Evolutionary conservation across 2,888 invertebrate genomes (phyloP), one percentile per base, ranked within the genome.

Genomic region (Lasiommata megera): DNA sequence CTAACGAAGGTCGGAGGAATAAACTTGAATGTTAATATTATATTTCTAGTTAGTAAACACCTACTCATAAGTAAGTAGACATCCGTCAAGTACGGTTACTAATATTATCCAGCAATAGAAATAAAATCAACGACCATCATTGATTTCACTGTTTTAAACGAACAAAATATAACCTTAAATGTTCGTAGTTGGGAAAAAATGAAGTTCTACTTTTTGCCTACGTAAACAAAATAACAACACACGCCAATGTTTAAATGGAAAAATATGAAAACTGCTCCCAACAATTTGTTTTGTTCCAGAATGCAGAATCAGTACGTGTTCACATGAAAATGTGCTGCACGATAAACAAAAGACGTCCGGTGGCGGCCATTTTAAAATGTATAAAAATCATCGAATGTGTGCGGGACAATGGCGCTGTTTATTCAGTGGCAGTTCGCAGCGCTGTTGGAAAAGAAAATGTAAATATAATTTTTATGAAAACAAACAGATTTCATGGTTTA

Each of bases 311-410:
- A 9, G 34, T 9, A 34, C 34, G 34, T 34, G 34, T 34, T 34
- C 34, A 34, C 34, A 11, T 34, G 34, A 34, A 34, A 34, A 34
- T 34, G 34, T 11, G 34, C 34, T 11, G 34, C 23, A 23, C 34
- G 34, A 34, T 34, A 11, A 34, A 34, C 34, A 34, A 34, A 34
- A 34, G 34, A 34, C 34, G 34, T 34, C 34, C 34, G 11, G 11
- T 8, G 56, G 29, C 40, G 54, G 58, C 51, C 40, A 57, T 58
- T 58, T 58, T 54, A 55, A 58, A 61, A 61, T 58, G 52, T 54
- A 61, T 60, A 60, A 61, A 61, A 57, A 51, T 57, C 52, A 54
- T 52, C 41, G 52, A 48, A 17, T 9, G 16, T 34, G 14, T 17
- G 6, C 9, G 14, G 37, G 36, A 61, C 60, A 61, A 61, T 54